These are phyloP conservation scores for Bugulina stolonifera DNA, from an alignment of 2,888 invertebrate species.

Conservation along the genomic window DNA sequence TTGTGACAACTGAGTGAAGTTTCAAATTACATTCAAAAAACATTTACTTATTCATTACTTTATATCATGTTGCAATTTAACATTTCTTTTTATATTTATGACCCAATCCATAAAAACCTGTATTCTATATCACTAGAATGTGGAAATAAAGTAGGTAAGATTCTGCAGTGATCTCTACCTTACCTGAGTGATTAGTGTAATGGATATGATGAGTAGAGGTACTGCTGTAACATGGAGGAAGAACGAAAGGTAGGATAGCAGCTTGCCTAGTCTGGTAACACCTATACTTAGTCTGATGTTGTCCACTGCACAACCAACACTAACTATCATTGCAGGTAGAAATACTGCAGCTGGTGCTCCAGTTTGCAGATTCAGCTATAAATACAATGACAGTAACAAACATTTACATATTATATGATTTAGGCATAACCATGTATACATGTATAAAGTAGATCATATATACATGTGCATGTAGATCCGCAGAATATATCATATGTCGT, in stretches of 20 bases:
- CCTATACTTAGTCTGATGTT: conserved; percentile 12
- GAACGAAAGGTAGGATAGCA: background rate
- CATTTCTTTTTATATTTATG: no score
- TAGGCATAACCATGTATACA: no score
- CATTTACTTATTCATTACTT: no score
- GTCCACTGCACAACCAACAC: background rate
- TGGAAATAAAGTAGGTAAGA: no score
- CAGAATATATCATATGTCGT: background rate
- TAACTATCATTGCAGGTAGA: background rate
- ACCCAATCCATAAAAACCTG: no score
- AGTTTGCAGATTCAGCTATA: background rate
- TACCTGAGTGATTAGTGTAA: background rate
- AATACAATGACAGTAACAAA: background rate
- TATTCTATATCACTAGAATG: no score
- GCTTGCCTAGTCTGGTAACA: background rate
- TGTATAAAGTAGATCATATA: background rate
- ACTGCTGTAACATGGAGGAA: conserved; percentile 6
- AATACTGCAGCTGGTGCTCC: background rate
- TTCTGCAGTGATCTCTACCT: background rate
- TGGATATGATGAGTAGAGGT: background rate
- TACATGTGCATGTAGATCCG: background rate
- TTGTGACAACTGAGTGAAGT: no score
- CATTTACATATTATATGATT: no score
- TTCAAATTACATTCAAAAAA: no score
- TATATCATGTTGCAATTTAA: no score